Evolutionary conservation across 2,888 invertebrate genomes (phyloP), one percentile per base, ranked within the genome.

Genomic region (Patella depressa): DNA sequence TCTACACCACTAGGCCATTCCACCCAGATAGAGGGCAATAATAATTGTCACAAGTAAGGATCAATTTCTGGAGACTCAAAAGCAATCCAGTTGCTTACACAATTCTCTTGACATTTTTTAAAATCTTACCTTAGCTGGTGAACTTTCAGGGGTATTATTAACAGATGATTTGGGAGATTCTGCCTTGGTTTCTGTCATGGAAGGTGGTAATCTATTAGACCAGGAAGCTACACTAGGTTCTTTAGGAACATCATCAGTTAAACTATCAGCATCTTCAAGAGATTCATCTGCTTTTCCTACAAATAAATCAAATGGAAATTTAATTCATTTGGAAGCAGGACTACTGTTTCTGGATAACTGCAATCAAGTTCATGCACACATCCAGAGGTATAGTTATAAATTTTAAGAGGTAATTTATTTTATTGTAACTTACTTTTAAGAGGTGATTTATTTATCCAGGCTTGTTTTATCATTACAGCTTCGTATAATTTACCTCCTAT

Each of bases 401-500:
- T 45, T 45, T 45, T 45, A 45, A 45, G 45, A 45, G 9, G 7
- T 45, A 45, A 45, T 45, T 45, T 45, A 45, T 45, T 45, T 45
- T 9, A 45, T 45, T 45, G 4, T 45, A 45, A 45, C 45, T 45
- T 45, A 17, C 19, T 83, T 83, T 83, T 82, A 53, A 45, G 72
- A 11, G 84, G 81, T 55, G 81, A 77, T 74, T 84, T 81, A 70
- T 84, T 79, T 7, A 89, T 74, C 87, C 88, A 89, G 45, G 88
- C 86, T 74, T 85, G 81, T 77, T 88, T 88, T 9, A 85, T 86
- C 83, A 87, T 85, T 2, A 89, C 85, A 54, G 88, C 84, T 73
- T 86, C 72, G 75, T 88, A 89, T 72, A 89, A 77, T 69, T 88
- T 86, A 75, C 88, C 88, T 34, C 85, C 84, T n/a, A 80, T 80